phyloP scores from a whole-genome alignment of 2,113 vertebrate species.

The Charadrius vociferus region DNA sequence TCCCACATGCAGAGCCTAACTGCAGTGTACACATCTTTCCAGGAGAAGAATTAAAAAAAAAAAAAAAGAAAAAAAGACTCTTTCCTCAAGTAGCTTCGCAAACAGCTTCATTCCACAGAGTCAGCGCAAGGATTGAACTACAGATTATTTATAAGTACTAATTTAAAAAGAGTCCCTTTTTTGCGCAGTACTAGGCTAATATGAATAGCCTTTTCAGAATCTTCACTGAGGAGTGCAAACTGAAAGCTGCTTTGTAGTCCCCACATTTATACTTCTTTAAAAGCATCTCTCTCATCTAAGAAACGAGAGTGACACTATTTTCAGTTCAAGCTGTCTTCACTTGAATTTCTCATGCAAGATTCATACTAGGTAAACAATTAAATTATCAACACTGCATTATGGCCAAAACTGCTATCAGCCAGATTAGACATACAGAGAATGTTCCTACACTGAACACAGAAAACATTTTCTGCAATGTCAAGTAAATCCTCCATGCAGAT shows the following conservation, averaged over 20 bases:
- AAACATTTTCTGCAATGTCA: constrained; percentile 1
- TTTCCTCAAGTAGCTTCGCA: background rate
- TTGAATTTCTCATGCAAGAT: constrained; percentile 1
- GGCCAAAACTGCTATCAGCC: background rate
- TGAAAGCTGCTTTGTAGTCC: constrained; percentile 11
- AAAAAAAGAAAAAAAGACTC: background rate
- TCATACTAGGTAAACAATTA: constrained; percentile 8
- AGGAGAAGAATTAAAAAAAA: background rate
- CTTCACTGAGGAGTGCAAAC: background rate
- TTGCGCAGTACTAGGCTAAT: background rate
- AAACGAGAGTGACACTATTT: background rate
- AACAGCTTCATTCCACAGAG: background rate
- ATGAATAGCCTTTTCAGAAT: constrained; percentile 14
- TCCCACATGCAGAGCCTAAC: background rate
- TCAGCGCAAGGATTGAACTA: background rate
- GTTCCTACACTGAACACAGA: background rate
- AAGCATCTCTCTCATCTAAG: background rate
- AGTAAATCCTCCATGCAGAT: background rate
- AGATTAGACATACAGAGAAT: background rate
- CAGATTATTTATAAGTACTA: constrained; percentile 3
- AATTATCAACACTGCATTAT: background rate
- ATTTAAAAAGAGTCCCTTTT: background rate
- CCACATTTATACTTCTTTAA: background rate
- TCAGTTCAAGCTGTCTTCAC: background rate
- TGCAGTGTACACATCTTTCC: background rate